Evolutionary conservation across 2,797 vertebrate species (phyloP).

Genomic region (Lagodon rhomboides): DNA sequence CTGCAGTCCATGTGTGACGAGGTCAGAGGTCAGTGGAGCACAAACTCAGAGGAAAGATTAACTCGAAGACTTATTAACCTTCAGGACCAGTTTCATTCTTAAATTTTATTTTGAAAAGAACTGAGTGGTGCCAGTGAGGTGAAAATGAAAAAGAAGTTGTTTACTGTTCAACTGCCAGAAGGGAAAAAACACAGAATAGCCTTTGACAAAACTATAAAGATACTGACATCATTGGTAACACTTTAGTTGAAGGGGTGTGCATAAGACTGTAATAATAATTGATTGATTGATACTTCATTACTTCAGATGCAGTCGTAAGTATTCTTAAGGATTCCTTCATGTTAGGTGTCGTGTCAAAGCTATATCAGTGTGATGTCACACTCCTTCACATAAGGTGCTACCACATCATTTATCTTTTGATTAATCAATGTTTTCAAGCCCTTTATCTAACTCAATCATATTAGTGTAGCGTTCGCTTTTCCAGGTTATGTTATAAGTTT

Average conservation of each 20-base stretch:
- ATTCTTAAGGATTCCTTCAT: no score
- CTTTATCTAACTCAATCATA: no score
- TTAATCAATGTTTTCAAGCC: no score
- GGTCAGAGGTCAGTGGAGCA: neutral
- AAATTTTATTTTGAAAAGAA: neutral
- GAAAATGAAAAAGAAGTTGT: neutral
- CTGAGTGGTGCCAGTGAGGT: neutral
- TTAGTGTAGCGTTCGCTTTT: neutral
- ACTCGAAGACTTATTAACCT: constrained; percentile 1
- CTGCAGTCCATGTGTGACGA: neutral
- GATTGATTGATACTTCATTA: no score
- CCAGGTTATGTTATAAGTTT: neutral
- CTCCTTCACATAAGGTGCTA: no score
- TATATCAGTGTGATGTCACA: no score
- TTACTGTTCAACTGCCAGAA: neutral
- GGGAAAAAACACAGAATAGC: neutral
- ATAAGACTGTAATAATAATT: no score
- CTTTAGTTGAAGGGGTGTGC: no score
- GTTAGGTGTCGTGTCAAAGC: no score
- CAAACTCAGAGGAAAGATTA: neutral
- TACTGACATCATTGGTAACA: neutral
- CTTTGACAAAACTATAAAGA: neutral
- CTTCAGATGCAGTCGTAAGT: no score
- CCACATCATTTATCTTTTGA: no score
- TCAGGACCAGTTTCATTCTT: neutral